phyloP scores from a whole-genome alignment of 2,888 invertebrate genomes.

The Eumacrocentrus americanus region DNA sequence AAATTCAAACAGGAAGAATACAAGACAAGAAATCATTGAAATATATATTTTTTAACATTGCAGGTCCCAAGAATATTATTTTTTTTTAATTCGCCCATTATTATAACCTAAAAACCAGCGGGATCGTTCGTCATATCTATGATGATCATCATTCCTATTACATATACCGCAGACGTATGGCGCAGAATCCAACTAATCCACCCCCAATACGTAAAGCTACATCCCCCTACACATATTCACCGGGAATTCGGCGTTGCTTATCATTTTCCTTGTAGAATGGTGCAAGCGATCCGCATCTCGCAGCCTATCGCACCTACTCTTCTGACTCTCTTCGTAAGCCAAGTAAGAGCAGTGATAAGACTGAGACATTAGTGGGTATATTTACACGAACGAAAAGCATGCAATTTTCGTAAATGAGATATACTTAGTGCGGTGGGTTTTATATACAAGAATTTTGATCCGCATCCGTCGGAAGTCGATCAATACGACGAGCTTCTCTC shows the following conservation, averaged over 20 bases:
- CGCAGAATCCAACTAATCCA: slow-evolving; percentile 11
- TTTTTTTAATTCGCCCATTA: no score
- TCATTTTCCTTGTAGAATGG: slow-evolving; percentile 34
- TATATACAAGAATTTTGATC: slow-evolving; percentile 30
- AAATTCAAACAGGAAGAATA: slow-evolving; percentile 2
- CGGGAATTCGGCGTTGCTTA: slow-evolving; percentile 28
- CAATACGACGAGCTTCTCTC: slow-evolving; percentile 43
- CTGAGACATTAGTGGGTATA: not conserved
- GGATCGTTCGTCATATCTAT: not conserved
- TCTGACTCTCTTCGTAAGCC: slow-evolving; percentile 41
- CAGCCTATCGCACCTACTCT: slow-evolving; percentile 38
- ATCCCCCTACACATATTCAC: not conserved
- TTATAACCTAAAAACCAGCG: no score
- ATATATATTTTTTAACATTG: not conserved
- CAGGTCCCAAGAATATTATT: no score
- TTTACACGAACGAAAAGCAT: slow-evolving; percentile 3
- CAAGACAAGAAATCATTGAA: not conserved
- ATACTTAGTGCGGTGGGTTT: not conserved
- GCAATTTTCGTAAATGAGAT: slow-evolving; percentile 5
- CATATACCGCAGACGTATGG: not conserved
- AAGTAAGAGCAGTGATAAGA: slow-evolving; percentile 40
- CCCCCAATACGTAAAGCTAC: not conserved
- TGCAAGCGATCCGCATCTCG: slow-evolving; percentile 41
- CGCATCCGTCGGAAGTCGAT: slow-evolving; percentile 43
- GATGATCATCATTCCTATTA: not conserved